Conservation (phyloP, 2,888 invertebrate genomes). For the Philereme vetulata region DNA sequence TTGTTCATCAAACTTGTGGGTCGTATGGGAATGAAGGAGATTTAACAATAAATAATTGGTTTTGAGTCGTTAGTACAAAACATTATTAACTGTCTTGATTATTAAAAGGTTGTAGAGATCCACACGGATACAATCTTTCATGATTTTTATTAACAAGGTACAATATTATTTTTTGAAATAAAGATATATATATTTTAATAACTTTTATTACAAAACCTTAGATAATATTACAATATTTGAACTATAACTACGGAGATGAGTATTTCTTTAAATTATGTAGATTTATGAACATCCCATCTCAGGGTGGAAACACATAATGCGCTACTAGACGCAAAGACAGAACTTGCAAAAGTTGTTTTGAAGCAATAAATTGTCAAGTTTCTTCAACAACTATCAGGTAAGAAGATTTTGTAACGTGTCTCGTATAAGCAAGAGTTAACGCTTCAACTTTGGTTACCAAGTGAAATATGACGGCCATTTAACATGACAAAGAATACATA, state of each 20-base stretch:
- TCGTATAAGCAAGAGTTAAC: neutral
- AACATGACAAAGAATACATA: too few relatives aligned
- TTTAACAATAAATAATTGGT: constrained; percentile 26
- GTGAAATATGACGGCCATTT: too few relatives aligned
- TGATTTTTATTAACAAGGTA: too few relatives aligned
- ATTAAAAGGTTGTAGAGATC: too few relatives aligned
- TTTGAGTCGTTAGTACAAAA: neutral
- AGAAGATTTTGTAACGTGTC: neutral
- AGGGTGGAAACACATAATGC: constrained; percentile 4
- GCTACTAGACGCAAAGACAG: constrained; percentile 1
- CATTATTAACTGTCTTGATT: too few relatives aligned
- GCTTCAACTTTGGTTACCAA: too few relatives aligned
- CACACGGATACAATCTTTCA: too few relatives aligned
- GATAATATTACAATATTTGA: constrained; percentile 8
- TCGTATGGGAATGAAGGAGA: constrained; percentile 28
- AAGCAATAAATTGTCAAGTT: too few relatives aligned
- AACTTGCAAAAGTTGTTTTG: neutral
- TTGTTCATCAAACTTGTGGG: constrained; percentile 24
- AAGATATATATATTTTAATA: neutral
- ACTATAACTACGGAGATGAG: constrained; percentile 18
- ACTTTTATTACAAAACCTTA: constrained; percentile 23
- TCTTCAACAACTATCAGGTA: neutral
- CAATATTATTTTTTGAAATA: neutral
- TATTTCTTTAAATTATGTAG: neutral
- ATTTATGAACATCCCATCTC: neutral